A percentile compares a stretch with the other conserved stretches of the same genome.
phyloP scores from a whole-genome alignment of 2,888 invertebrate genomes.

The Acronicta alni region DNA sequence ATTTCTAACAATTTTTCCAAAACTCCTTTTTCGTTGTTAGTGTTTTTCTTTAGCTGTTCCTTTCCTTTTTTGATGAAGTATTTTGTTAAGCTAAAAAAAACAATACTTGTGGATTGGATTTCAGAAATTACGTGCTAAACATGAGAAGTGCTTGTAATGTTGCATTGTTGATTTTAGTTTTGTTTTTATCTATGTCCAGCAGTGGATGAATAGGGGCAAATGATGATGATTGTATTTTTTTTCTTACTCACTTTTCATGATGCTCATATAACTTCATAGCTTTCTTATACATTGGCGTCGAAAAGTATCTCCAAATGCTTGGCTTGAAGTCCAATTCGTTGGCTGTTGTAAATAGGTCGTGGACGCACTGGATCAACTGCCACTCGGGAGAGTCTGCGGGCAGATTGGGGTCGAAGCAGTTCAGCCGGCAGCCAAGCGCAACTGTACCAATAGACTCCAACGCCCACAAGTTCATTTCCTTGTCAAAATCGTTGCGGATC shows the following conservation, averaged over 20 bases:
- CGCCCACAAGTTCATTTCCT: conserved; percentile 90
- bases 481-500: conserved; percentile 87
- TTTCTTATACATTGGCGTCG: conserved; percentile 70
- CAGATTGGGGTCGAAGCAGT: conserved; percentile 73
- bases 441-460: conserved; percentile 88
- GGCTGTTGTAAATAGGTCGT: conserved; percentile 64
- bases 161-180: no score
- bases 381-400: conserved; percentile 73
- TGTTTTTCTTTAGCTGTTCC: conserved; percentile 61
- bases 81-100: conserved; percentile 33
- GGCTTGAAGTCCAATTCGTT: conserved; percentile 74
- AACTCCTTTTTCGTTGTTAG: conserved; percentile 84
- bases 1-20: conserved; percentile 90
- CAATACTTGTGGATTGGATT: no score
- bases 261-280: conserved; percentile 74
- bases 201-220: no score
- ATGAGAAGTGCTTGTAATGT: no score
- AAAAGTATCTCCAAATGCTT: conserved; percentile 68
- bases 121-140: no score
- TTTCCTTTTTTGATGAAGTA: conserved; percentile 62
- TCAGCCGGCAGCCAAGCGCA: conserved; percentile 76
- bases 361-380: conserved; percentile 72
- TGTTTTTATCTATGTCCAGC: no score
- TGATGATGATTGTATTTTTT: no score
- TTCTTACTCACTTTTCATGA: conserved; percentile 68